Evolutionary conservation across 2,113 vertebrate species (phyloP).

Genomic region (Urocynchramus pylzowi): DNA sequence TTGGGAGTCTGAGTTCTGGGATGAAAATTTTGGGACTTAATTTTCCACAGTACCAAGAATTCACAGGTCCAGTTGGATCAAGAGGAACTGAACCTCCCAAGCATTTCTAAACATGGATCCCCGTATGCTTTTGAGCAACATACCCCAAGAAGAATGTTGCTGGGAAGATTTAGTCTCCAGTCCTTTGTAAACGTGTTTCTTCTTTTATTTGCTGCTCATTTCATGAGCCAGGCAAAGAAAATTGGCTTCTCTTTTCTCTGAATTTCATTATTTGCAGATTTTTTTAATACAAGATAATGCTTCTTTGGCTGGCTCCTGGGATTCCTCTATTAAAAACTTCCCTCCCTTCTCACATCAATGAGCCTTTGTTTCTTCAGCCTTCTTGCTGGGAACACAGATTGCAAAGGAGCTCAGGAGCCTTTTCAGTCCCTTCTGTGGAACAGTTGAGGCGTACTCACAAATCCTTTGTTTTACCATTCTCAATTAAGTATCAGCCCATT

Average conservation of each 20-base stretch:
- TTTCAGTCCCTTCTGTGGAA: neutral
- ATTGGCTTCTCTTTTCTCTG: slow-evolving; percentile 35
- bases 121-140: neutral
- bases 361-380: slow-evolving; percentile 47
- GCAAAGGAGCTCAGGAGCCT: slow-evolving; percentile 3
- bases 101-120: neutral
- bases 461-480: neutral
- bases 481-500: neutral
- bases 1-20: neutral
- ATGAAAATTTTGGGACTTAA: neutral
- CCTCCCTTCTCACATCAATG: slow-evolving; percentile 53
- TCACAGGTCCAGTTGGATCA: neutral
- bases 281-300: slow-evolving; percentile 62
- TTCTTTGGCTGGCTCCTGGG: slow-evolving; percentile 45
- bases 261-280: slow-evolving; percentile 67
- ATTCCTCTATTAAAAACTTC: slow-evolving; percentile 64
- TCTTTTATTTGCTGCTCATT: slow-evolving; percentile 45
- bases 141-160: neutral
- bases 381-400: slow-evolving; percentile 10
- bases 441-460: neutral
- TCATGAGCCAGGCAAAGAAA: slow-evolving; percentile 30
- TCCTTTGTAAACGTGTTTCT: neutral
- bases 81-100: neutral
- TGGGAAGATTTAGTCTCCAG: slow-evolving; percentile 12
- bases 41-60: neutral